Evolutionary conservation across 2,888 invertebrate genomes (phyloP).

Genomic region (Amphipoea lucens): DNA sequence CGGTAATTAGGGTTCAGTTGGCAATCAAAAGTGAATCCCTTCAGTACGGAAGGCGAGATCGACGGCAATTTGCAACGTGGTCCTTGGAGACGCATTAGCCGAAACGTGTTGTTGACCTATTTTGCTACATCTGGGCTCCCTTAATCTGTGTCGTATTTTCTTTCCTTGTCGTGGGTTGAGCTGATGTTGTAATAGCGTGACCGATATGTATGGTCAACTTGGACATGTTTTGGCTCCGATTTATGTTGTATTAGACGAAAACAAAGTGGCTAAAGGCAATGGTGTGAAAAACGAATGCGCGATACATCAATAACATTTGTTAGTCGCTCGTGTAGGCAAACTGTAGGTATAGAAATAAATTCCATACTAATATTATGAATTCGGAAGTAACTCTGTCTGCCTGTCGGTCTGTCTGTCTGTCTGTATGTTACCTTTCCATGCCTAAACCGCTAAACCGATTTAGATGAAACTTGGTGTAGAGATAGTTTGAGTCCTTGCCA

Average conservation of each 20-base stretch:
- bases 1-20: slow-evolving; percentile 78
- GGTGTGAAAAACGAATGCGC: background rate
- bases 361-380: no score
- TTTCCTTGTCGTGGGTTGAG: slow-evolving; percentile 50
- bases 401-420: no score
- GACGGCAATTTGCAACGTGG: slow-evolving; percentile 69
- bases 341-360: background rate
- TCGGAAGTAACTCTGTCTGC: no score
- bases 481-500: no score
- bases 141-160: slow-evolving; percentile 57
- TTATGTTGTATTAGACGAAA: slow-evolving; percentile 3
- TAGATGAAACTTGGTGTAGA: no score
- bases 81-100: slow-evolving; percentile 64
- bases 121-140: slow-evolving; percentile 63
- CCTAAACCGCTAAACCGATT: no score
- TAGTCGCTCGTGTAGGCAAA: background rate
- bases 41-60: slow-evolving; percentile 66
- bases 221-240: background rate
- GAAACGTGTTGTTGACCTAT: slow-evolving; percentile 70
- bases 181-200: slow-evolving; percentile 33
- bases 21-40: slow-evolving; percentile 80
- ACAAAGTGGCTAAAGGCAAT: background rate
- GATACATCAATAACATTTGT: background rate
- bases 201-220: slow-evolving; percentile 11
- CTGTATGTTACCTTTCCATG: no score